Evolutionary conservation across 2,113 vertebrate species (phyloP).

Genomic region (Eretmochelys imbricata): DNA sequence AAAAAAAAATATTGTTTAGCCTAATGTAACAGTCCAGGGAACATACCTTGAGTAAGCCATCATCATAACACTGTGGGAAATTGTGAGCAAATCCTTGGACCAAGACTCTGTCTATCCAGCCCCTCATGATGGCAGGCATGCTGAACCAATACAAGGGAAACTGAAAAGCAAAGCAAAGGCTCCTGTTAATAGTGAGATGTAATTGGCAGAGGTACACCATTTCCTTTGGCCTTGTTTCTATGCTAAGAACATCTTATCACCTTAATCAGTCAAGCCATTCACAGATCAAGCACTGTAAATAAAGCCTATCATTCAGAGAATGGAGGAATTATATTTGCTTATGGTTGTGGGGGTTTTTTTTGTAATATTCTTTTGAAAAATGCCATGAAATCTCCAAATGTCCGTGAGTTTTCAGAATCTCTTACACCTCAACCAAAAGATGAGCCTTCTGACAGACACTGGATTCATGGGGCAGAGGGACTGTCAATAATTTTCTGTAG

Average conservation of each 20-base stretch:
- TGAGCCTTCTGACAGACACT: neutral
- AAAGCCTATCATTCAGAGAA: neutral
- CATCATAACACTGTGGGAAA: constrained; percentile 60
- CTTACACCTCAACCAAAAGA: neutral
- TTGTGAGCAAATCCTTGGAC: constrained; percentile 80
- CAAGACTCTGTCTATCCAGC: constrained; percentile 84
- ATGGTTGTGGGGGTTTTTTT: neutral
- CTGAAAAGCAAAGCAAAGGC: constrained; percentile 56
- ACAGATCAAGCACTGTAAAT: neutral
- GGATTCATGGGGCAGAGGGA: neutral
- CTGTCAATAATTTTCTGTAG: neutral
- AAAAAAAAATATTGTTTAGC: too few species aligned
- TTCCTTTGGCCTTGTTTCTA: neutral
- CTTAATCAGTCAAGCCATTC: neutral
- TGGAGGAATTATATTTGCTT: neutral
- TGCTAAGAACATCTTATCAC: neutral
- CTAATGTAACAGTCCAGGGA: neutral
- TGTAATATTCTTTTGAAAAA: neutral
- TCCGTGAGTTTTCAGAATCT: neutral
- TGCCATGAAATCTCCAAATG: neutral
- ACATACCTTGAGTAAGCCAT: constrained; percentile 77
- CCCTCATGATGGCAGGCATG: constrained; percentile 82
- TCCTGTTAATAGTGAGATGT: neutral
- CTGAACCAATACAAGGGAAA: constrained; percentile 84
- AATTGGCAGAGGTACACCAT: neutral